A percentile compares a stretch with the other conserved stretches of the same genome.
These are phyloP conservation scores for Chloroclysta siterata DNA, from an alignment of 2,888 invertebrate species.

Conservation along the genomic window DNA sequence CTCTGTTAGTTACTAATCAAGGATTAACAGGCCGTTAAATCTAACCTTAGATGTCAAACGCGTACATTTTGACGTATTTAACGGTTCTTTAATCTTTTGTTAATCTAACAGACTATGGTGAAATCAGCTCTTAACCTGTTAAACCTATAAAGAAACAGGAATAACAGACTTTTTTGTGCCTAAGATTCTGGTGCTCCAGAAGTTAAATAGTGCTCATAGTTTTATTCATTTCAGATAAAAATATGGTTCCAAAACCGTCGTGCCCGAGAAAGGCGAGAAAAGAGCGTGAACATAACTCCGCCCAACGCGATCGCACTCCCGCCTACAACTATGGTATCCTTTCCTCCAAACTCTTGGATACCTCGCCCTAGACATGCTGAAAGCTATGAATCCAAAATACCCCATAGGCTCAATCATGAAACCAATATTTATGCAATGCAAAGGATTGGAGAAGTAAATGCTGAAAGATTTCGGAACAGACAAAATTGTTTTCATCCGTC, in stretches of 20 bases:
- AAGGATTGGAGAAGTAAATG: slow-evolving; percentile 4
- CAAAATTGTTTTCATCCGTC: slow-evolving; percentile 11
- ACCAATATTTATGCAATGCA: slow-evolving; percentile 13
- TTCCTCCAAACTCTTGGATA: slow-evolving; percentile 27
- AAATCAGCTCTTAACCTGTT: too few species aligned
- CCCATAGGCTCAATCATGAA: background rate
- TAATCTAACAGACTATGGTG: too few species aligned
- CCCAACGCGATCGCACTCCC: slow-evolving; percentile 68
- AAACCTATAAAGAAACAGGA: too few species aligned
- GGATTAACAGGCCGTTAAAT: too few species aligned
- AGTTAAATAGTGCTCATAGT: background rate
- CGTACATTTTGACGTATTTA: too few species aligned
- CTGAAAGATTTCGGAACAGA: slow-evolving; percentile 9
- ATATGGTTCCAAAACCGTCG: slow-evolving; percentile 94
- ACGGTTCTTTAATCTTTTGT: too few species aligned
- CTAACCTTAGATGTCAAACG: too few species aligned
- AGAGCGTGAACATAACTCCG: slow-evolving; percentile 63
- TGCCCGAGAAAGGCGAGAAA: slow-evolving; percentile 90
- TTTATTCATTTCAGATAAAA: slow-evolving; percentile 72
- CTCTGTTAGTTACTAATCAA: too few species aligned
- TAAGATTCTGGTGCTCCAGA: too few species aligned
- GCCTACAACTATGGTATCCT: slow-evolving; percentile 50
- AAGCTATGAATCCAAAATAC: slow-evolving; percentile 6
- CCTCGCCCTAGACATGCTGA: slow-evolving; percentile 18
- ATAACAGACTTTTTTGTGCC: too few species aligned